A percentile compares a stretch with the other conserved stretches of the same genome.
Conservation (phyloP, 2,113 vertebrate genomes). For the Psophia crepitans region DNA sequence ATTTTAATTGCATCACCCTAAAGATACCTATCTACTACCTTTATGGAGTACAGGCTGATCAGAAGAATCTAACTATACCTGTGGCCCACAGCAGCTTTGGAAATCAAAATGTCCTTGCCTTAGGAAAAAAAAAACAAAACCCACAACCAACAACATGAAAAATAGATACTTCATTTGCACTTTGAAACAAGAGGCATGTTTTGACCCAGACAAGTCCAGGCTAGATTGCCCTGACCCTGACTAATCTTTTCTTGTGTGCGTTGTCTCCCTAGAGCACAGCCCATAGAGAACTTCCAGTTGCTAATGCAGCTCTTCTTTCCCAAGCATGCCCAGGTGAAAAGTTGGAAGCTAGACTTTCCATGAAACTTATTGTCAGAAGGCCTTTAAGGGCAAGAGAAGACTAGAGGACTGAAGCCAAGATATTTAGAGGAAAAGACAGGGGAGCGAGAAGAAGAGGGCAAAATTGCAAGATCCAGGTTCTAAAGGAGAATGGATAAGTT, state of each 20-base stretch:
- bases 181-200: not conserved
- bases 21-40: not conserved
- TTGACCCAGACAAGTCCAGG: constrained; percentile 39
- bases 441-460: not conserved
- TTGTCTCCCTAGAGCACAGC: constrained; percentile 13
- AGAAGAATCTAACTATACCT: not conserved
- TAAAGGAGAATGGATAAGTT: not conserved
- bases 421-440: not conserved
- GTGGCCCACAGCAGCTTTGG: not conserved
- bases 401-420: not conserved
- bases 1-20: not conserved
- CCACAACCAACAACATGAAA: not conserved
- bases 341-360: not conserved
- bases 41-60: not conserved
- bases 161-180: not conserved
- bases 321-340: not conserved
- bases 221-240: constrained; percentile 17
- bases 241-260: not conserved
- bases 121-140: not conserved
- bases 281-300: not conserved
- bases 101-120: not conserved
- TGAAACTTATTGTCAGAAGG: not conserved
- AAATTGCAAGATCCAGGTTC: not conserved
- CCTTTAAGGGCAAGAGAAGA: not conserved
- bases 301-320: not conserved